A percentile compares a stretch with the other conserved stretches of the same genome.
Conservation (phyloP, 2,113 vertebrate genomes). For the Psittacus erithacus region DNA sequence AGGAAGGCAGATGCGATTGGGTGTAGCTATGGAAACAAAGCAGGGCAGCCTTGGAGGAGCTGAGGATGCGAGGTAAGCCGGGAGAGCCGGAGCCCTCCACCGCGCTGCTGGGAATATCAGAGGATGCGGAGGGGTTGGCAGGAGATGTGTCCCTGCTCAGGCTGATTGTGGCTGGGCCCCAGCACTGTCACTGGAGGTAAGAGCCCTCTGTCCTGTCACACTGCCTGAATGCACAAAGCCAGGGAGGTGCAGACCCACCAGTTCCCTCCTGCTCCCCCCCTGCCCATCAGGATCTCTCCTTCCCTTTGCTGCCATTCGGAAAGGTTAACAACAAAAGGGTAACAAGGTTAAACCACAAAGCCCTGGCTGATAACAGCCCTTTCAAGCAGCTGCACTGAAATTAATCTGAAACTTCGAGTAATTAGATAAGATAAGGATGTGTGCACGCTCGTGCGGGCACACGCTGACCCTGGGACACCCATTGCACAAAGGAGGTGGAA, state of each 20-base stretch:
- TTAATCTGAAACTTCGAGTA: constrained; percentile 72
- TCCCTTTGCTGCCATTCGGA: constrained; percentile 5
- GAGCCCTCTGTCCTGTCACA: constrained; percentile 45
- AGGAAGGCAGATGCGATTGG: constrained; percentile 71
- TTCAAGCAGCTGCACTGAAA: constrained; percentile 66
- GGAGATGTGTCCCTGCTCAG: constrained; percentile 43
- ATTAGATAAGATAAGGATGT: constrained; percentile 75
- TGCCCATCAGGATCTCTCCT: constrained; percentile 15
- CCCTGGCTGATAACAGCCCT: constrained; percentile 62
- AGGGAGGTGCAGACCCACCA: background rate
- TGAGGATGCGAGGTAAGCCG: constrained; percentile 46
- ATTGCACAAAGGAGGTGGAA: background rate
- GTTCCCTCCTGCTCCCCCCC: background rate
- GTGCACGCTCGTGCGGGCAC: background rate
- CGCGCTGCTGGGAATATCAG: constrained; percentile 64
- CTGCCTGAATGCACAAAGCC: background rate
- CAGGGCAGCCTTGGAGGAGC: constrained; percentile 59
- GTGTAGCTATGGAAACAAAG: constrained; percentile 80
- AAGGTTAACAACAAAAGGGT: constrained; percentile 68
- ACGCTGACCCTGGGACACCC: constrained; percentile 30
- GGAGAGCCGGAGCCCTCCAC: constrained; percentile 48
- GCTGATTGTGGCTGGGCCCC: constrained; percentile 66
- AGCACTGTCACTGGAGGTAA: constrained; percentile 55
- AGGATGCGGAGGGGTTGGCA: constrained; percentile 67
- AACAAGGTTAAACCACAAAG: constrained; percentile 72